Evolutionary conservation across 2,797 vertebrate genomes (phyloP), one percentile per base, ranked within the genome.

Genomic region (Malacoraja senta): DNA sequence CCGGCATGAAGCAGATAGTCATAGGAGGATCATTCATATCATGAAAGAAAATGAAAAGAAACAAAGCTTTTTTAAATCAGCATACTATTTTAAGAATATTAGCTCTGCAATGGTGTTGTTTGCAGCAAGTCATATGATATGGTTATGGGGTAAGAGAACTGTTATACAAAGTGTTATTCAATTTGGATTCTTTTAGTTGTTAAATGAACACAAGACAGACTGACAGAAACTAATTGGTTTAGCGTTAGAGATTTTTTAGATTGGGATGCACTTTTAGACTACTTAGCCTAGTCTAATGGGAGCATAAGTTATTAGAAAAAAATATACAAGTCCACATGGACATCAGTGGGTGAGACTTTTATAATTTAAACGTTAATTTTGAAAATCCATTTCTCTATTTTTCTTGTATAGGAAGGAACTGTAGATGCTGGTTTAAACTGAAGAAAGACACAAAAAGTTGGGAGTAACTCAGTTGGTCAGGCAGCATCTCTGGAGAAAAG

Each of bases 51-150:
- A 38, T 79, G 32, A 79, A 79, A 79, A 35, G 29, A 86, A n/a
- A 21, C 1, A 17, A 32, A n/a, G 32, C 13, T 17, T 63, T 65
- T 88, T 88, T 21, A 65, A 88, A 32, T 32, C 32, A 68, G n/a
- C 84, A 88, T 17, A n/a, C 84, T 65, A 17, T 65, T 65, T 88
- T 32, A 88, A 32, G 84, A 88, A 88, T 65, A 88, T 63, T 68
- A 17, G 63, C 1, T 68, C n/a, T 35, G 61, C n/a, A 8, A 29
- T 15, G 26, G 26, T 15, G 24, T 15, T 53, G 80, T 13, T 63
- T 86, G 26, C 53, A 61, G 12, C 12, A 63, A 17, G 6, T 63
- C n/a, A 29, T 86, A 86, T 26, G 29, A 63, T 32, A 63, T 29
- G 0, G 29, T 63, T 68, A 17, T 68, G 21, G 19, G 7, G 0